These are phyloP conservation scores for Craterocephalus amniculus DNA, from an alignment of 2,797 vertebrate species.

Conservation along the genomic window DNA sequence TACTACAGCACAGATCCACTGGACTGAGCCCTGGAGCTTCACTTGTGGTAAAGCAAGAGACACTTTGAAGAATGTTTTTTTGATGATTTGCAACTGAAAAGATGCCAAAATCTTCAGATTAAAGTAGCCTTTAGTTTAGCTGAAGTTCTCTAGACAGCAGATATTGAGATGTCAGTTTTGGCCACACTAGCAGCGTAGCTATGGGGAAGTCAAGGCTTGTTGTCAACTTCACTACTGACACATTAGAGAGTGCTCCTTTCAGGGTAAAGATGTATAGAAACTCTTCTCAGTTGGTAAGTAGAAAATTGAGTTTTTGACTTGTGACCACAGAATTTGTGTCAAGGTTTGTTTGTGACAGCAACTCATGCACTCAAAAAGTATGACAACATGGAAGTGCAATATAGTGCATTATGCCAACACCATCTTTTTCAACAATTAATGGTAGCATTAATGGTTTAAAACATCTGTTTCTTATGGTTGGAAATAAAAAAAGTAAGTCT, in stretches of 20 bases:
- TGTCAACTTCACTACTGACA: not conserved
- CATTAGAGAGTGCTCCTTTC: not conserved
- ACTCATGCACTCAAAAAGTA: not conserved
- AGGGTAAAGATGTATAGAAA: not conserved
- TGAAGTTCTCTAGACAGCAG: not conserved
- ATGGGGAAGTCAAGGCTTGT: not conserved
- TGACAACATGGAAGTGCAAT: not conserved
- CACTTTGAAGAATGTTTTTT: not conserved
- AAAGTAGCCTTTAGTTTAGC: not conserved
- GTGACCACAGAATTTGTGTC: not conserved
- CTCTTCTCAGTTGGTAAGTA: not conserved
- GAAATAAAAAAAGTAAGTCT: not conserved
- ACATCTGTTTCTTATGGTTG: not conserved
- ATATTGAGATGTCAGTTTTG: not conserved
- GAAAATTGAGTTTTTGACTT: not conserved
- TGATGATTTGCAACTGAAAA: constrained; percentile 1
- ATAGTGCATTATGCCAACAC: not conserved
- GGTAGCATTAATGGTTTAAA: no score
- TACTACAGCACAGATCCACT: not conserved
- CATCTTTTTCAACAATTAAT: not conserved
- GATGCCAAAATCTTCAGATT: not conserved
- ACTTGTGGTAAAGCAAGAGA: not conserved
- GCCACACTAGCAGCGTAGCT: not conserved
- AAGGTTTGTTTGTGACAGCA: not conserved
- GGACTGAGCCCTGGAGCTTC: not conserved